Evolutionary conservation across 2,888 invertebrate genomes (phyloP), one percentile per base, ranked within the genome.

Genomic region (Aromia moschata): DNA sequence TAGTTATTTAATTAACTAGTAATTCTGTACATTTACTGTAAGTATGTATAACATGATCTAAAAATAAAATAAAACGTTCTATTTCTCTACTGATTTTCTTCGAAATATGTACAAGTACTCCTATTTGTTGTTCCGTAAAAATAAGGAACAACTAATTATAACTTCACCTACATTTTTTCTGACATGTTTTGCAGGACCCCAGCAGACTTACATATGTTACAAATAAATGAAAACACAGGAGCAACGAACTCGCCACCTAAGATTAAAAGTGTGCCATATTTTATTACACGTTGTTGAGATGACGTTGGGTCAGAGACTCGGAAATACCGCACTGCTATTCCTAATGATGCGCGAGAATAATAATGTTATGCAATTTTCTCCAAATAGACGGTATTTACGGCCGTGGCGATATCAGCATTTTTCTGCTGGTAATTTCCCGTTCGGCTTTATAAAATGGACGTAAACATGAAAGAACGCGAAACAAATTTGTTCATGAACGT

Each of bases 381-480:
- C 12, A 49, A 56, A 56, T 56, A 56, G 56, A 56, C 30, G 30
- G 16, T 14, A 16, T 38, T 47, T 40, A 47, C 46, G 30, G 30
- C 10, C 25, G n/a, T 17, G 41, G n/a, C 11, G 14, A 16, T 12
- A 11, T 38, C 11, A 37, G 17, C 30, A 38, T 30, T 25, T 30
- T 25, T 2, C 2, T 25, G 14, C 40, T 30, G 3, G 16, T 20
- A 18, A 31, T 12, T 55, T 55, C 30, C 38, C 38, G 7, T 12
- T 30, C 15, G 20, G 15, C 16, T 40, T 16, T 16, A 16, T 16
- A 10, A 2, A 3, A 16, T 17, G 16, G 11, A 2, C n/a, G 7
- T 11, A 5, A 33, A 33, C 33, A 25, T 4, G 25, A 25, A 9
- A 25, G 25, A n/a, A n/a, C n/a, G n/a, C n/a, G n/a, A n/a, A n/a